Conservation (phyloP, 2,888 invertebrate genomes). For the Bugulina stolonifera region DNA sequence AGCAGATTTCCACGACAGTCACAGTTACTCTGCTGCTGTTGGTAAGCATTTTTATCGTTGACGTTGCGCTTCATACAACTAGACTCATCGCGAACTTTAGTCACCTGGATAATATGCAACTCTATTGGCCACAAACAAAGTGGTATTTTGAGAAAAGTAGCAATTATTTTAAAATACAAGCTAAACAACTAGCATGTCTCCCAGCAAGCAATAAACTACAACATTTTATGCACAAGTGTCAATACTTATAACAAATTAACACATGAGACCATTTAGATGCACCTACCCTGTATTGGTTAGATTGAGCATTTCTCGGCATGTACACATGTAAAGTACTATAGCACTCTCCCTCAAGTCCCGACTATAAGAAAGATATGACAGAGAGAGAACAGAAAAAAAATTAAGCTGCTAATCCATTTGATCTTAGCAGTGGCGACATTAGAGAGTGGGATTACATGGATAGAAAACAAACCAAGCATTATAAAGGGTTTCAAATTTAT, state of each 20-base stretch:
- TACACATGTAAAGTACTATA: constrained; percentile 6
- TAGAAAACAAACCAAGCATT: no score
- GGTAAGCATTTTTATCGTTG: background rate
- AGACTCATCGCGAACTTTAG: background rate
- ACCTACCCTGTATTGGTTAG: background rate
- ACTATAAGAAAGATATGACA: background rate
- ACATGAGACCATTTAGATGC: background rate
- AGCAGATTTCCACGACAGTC: constrained; percentile 3
- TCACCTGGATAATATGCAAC: background rate
- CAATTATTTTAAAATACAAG: background rate
- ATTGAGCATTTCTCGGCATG: background rate
- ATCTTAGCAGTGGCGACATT: no score
- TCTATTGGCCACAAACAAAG: background rate
- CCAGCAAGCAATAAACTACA: no score
- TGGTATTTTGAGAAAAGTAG: background rate
- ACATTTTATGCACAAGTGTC: no score
- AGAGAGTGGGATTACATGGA: no score
- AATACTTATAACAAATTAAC: background rate
- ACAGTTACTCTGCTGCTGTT: constrained; percentile 19
- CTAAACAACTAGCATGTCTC: no score
- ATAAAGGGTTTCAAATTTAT: no score
- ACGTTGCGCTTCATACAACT: constrained; percentile 2
- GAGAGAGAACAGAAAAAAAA: no score
- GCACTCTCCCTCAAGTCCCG: background rate
- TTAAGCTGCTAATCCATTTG: no score